Evolutionary conservation across 2,888 invertebrate genomes (phyloP).

Genomic region (Parnassius smintheus): DNA sequence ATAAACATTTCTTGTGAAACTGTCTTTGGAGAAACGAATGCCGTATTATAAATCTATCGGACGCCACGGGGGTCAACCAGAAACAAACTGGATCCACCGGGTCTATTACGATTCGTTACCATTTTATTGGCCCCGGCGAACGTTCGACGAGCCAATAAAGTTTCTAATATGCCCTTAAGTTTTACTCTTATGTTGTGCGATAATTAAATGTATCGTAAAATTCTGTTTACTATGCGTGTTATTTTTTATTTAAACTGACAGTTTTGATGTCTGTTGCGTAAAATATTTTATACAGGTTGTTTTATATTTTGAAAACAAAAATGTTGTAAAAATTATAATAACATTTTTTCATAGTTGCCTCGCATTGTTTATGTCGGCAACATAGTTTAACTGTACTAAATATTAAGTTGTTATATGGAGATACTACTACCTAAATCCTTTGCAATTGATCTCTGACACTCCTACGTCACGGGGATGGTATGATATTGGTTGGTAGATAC

Average conservation of each 20-base stretch:
- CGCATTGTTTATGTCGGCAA: no score
- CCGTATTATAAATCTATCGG: slow-evolving; percentile 21
- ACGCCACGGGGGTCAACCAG: slow-evolving; percentile 18
- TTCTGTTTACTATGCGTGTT: slow-evolving; percentile 1
- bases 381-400: no score
- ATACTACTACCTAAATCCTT: no score
- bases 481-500: no score
- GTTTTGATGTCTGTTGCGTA: slow-evolving; percentile 10
- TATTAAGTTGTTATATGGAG: no score
- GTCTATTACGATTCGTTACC: slow-evolving; percentile 18
- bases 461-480: no score
- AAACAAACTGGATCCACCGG: slow-evolving; percentile 9
- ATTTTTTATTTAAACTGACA: slow-evolving; percentile 17
- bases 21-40: slow-evolving; percentile 5
- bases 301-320: background rate
- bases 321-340: no score
- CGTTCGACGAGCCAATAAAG: slow-evolving; percentile 11
- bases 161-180: slow-evolving; percentile 9
- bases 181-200: slow-evolving; percentile 10
- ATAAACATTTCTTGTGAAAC: slow-evolving; percentile 16
- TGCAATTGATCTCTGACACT: no score
- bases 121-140: slow-evolving; percentile 16
- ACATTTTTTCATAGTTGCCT: no score
- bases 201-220: slow-evolving; percentile 17
- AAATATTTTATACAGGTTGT: slow-evolving; percentile 8